Evolutionary conservation across 2,113 vertebrate genomes (phyloP), one percentile per base, ranked within the genome.

Genomic region (Poeciliopsis retropinna): DNA sequence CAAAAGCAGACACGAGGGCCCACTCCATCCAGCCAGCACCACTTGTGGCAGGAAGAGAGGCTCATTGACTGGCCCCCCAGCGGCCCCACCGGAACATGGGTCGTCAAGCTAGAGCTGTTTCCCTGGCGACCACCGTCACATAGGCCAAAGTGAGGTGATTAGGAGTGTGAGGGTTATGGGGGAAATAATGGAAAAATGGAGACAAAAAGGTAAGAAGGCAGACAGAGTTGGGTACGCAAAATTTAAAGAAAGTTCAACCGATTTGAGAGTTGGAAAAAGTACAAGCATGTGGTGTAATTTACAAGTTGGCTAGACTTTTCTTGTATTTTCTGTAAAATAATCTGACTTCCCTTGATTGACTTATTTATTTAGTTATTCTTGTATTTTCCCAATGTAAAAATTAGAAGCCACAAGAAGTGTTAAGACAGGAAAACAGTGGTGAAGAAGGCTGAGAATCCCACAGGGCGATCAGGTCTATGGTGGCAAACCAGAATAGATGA

Each of bases 31-130:
- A 73, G 81, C 85, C 89, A 91, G 80, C 73, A 80, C 87, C 91
- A 92, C 93, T 93, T 92, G 89, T 92, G 76, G 90, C 88, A 91
- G 91, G 92, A 95, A 91, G 92, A 93, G 90, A 91, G 89, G 85
- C 91, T 93, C 82, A 79, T 94, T 95, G 92, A 93, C 91, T 90
- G 93, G 93, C 91, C 89, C 85, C 85, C 73, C 86, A 90, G 91
- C 86, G 88, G 90, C 85, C 51, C 89, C 84, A 86, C 80, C 80
- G 88, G 87, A 92, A 91, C 90, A 88, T 86, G 79, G 88, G 88
- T 88, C 60, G 74, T 79, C 81, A 77, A 76, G 90, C 87, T 91
- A 81, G 82, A 89, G 75, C 80, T 31, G 93, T 95, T 93, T 83
- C 91, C 91, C 75, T 75, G 91, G 86, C 25, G 84, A 94, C 89